These are phyloP conservation scores for Tenebrio molitor DNA, from an alignment of 1,140 invertebrate species.

Conservation along the genomic window DNA sequence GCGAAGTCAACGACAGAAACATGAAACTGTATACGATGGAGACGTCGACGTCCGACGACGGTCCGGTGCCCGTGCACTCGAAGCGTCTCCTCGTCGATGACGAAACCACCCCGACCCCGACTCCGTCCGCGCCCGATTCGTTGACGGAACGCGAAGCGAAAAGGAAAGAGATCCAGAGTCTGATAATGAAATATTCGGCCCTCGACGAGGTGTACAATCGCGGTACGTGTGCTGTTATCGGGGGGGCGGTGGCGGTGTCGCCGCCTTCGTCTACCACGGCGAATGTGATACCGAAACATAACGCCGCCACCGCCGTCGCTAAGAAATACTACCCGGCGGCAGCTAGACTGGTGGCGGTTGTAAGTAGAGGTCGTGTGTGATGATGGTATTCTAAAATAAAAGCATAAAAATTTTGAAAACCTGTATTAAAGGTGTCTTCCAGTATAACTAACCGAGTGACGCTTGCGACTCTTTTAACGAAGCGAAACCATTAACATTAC, in stretches of 20 bases:
- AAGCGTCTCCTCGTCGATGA: constrained; percentile 66
- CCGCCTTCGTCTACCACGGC: constrained; percentile 56
- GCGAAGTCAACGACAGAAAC: constrained; percentile 67
- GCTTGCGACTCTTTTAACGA: constrained; percentile 54
- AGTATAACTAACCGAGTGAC: constrained; percentile 56
- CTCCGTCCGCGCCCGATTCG: constrained; percentile 69
- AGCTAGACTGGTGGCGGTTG: constrained; percentile 57
- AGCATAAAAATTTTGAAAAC: not conserved
- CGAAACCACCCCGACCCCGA: constrained; percentile 70
- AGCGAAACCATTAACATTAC: not conserved
- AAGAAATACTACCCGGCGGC: constrained; percentile 62
- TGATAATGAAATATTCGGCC: constrained; percentile 83
- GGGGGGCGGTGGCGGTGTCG: constrained; percentile 62
- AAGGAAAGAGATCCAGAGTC: constrained; percentile 83
- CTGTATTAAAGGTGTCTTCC: not conserved
- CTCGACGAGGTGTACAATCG: constrained; percentile 76
- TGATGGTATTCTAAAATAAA: no score
- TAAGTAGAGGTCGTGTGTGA: constrained; percentile 66
- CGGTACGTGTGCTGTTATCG: constrained; percentile 63
- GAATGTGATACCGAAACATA: constrained; percentile 19
- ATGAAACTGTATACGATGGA: constrained; percentile 68
- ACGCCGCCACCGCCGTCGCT: constrained; percentile 57
- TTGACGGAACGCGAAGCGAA: constrained; percentile 79
- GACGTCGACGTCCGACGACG: constrained; percentile 59
- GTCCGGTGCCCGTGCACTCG: constrained; percentile 13